phyloP scores from a whole-genome alignment of 1,140 invertebrate species.

The Wasmannia auropunctata region DNA sequence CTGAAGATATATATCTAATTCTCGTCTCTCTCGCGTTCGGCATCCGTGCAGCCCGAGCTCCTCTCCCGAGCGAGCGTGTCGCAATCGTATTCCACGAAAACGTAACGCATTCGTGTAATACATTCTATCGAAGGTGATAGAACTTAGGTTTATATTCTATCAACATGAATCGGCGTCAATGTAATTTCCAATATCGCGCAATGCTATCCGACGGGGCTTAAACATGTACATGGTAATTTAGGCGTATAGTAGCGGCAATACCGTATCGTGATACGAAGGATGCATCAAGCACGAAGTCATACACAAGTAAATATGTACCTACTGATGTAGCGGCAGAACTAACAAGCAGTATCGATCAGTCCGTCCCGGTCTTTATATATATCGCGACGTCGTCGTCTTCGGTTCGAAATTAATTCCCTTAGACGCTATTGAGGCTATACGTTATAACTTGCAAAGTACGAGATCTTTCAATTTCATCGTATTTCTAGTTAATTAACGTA shows the following conservation, averaged over 20 bases:
- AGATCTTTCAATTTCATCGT: not conserved
- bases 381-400: not conserved
- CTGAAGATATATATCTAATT: not conserved
- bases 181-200: slow-evolving; percentile 60
- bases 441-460: not conserved
- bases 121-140: slow-evolving; percentile 38
- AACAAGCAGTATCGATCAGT: slow-evolving; percentile 57
- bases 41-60: not conserved
- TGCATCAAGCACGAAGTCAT: slow-evolving; percentile 57
- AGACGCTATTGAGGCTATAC: not conserved
- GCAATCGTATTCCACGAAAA: not conserved
- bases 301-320: slow-evolving; percentile 59
- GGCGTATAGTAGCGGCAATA: slow-evolving; percentile 29
- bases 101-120: slow-evolving; percentile 25
- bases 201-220: slow-evolving; percentile 47
- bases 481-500: not conserved
- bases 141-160: slow-evolving; percentile 53
- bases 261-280: slow-evolving; percentile 30
- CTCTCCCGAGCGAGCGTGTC: not conserved
- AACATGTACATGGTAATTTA: slow-evolving; percentile 56
- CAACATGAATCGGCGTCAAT: slow-evolving; percentile 56
- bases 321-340: slow-evolving; percentile 56
- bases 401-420: slow-evolving; percentile 35
- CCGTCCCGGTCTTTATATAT: slow-evolving; percentile 45
- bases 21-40: not conserved